Base-by-base conservation (phyloP, 2,888 invertebrate genomes). In the Hydraecia micacea region DNA sequence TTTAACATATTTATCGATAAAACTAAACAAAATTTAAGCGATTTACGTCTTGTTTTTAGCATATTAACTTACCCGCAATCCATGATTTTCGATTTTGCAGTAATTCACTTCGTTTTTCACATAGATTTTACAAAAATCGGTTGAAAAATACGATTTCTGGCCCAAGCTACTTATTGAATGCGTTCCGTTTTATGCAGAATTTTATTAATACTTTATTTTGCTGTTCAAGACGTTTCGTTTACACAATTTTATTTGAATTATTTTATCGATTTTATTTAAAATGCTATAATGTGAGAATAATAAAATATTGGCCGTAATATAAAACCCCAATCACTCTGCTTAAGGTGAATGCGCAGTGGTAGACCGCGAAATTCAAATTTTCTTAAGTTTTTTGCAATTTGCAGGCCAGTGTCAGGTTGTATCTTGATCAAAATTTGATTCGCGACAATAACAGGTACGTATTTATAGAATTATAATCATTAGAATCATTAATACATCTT, bases 51-150 rank as follows among this genome's bases (percentile, higher is more conserved):
- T 39, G 39, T 13, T 71, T 69, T 69, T 42, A 39, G 28, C 36
- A 66, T 21, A 73, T 1, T 46, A 39, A 91, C 95, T 94, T 91
- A 96, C 96, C 94, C 90, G 58, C 71, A 80, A 82, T 94, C 93
- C 95, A 95, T 95, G 36, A 69, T 89, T 74, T 46, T 55, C 7
- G 7, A 72, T 80, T 81, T 83, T 36, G 69, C n/a, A 74, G 67
- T 18, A 55, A 62, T 70, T 68, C 8, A 75, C 76, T 77, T 72
- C 2, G 13, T 66, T 69, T 46, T 79, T 39, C 49, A 46, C 63
- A 69, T 66, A 77, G 39, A 68, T 55, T 81, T 75, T 49, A 42
- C 15, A 76, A 63, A 73, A 84, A 80, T 75, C 71, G 21, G 71
- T 70, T 52, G n/a, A 60, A 80, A 80, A 84, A 80, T 65, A 80